Base-by-base conservation (phyloP, 2,888 invertebrate species). In the Empis livida region DNA sequence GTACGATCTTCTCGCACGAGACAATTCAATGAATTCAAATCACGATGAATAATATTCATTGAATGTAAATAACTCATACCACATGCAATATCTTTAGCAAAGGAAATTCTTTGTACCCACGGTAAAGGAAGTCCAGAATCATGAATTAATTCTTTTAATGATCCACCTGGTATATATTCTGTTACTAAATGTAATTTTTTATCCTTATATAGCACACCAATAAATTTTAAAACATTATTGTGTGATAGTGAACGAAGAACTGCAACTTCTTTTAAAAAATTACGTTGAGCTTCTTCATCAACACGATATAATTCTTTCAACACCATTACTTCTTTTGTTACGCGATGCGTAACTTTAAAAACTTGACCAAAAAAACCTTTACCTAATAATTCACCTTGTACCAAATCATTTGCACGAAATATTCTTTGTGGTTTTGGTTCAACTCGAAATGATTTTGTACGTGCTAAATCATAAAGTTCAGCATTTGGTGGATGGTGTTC, bases 281-380 rank as follows among this genome's bases (percentile, higher is more conserved):
- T 92, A 58, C 84, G 82, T 66, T 95, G 93, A 2, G 94, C 94
- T 59, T 90, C 91, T 62, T 93, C 94, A 62, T 95, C 94, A 17
- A 94, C 88, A 47, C 91, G 75, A 70, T 92, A 88, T 47, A 95
- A 74, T 63, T 95, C 93, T 62, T 95, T 95, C 39, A 95, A 77
- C 56, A 95, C 94, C 93, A 95, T 94, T 41, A 92, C 85, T 70
- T 95, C 94, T 53, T 83, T 83, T 1, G 92, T 92, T 56, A 84
- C 82, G 45, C 85, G 79, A 63, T 94, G 93, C 1, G 91, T 93
- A 47, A 93, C 92, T 72, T 90, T 85, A 68, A 80, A 88, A 49
- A 87, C 90, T 66, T 92, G 89, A 2, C 95, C 95, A 68, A 94
- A 95, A 72, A 94, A 95, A 1, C 95, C 95, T 59, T 88, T 84